phyloP scores from a whole-genome alignment of 53 echinoderm and acorn worm species.

The Patiria pectinifera region DNA sequence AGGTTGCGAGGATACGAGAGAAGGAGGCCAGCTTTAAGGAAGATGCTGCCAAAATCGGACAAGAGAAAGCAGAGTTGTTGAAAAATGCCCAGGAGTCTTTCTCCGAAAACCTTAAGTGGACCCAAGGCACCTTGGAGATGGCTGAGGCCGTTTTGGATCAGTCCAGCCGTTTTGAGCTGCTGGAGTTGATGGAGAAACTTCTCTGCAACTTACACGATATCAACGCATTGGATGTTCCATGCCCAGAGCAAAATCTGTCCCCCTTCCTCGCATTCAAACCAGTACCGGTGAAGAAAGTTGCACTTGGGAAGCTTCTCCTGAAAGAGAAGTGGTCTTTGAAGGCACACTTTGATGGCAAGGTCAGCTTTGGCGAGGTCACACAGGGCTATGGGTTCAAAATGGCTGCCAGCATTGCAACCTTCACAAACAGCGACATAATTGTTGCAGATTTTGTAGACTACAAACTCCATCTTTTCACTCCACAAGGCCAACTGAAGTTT shows the following conservation, averaged over 20 bases:
- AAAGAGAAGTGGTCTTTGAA: slow-evolving; percentile 39
- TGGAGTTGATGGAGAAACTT: slow-evolving; percentile 35
- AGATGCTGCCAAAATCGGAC: neutral
- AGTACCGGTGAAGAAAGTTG: neutral
- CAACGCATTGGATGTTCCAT: slow-evolving; percentile 5
- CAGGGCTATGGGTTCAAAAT: neutral
- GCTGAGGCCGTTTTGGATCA: slow-evolving; percentile 33
- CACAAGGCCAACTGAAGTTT: neutral
- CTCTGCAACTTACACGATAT: slow-evolving; percentile 25
- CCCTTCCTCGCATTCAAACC: slow-evolving; percentile 25
- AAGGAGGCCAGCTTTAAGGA: neutral
- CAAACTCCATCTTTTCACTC: slow-evolving; percentile 22
- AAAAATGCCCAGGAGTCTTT: slow-evolving; percentile 32
- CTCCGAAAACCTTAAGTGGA: slow-evolving; percentile 45
- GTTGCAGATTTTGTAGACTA: slow-evolving; percentile 20
- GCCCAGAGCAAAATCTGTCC: slow-evolving; percentile 5
- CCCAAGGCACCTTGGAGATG: slow-evolving; percentile 33
- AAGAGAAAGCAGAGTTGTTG: neutral
- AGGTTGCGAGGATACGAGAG: neutral
- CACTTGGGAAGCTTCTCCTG: slow-evolving; percentile 31
- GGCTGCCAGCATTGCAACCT: slow-evolving; percentile 38
- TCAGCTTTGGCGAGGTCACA: neutral
- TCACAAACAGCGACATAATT: slow-evolving; percentile 21
- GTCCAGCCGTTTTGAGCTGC: slow-evolving; percentile 42
- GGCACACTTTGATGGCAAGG: slow-evolving; percentile 10